Evolutionary conservation across 2,888 invertebrate genomes (phyloP).

Genomic region (Nymphalis urticae): DNA sequence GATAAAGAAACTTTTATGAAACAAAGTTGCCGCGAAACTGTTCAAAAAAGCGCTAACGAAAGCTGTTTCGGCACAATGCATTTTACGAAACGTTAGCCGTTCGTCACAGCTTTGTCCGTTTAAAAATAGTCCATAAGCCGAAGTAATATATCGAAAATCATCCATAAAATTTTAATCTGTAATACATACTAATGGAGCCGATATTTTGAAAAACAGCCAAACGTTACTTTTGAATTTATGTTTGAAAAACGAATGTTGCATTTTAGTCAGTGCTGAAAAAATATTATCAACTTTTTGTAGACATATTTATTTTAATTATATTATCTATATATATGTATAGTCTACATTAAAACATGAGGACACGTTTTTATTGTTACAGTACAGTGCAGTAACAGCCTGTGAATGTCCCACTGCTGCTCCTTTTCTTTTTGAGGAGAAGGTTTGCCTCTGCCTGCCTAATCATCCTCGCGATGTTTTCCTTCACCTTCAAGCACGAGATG

Average conservation of each 20-base stretch:
- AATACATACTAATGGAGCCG: background rate
- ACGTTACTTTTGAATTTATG: background rate
- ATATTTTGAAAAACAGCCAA: background rate
- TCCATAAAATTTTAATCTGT: constrained; percentile 5
- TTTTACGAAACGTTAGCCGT: constrained; percentile 25
- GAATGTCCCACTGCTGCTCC: too few relatives aligned
- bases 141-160: constrained; percentile 10
- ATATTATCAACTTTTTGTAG: too few relatives aligned
- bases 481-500: too few relatives aligned
- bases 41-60: constrained; percentile 17
- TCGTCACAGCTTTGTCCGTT: constrained; percentile 18
- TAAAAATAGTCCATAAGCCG: constrained; percentile 11
- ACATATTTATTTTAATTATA: too few relatives aligned
- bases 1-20: constrained; percentile 25
- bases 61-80: constrained; percentile 25
- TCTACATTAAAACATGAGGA: too few relatives aligned
- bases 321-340: too few relatives aligned
- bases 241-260: background rate
- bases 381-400: too few relatives aligned
- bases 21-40: constrained; percentile 24
- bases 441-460: too few relatives aligned
- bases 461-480: too few relatives aligned
- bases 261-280: background rate
- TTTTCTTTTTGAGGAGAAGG: too few relatives aligned
- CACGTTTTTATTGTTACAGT: too few relatives aligned